These are phyloP conservation scores for Gyrodactylus salaris DNA, from an alignment of 1,140 invertebrate genomes.

Conservation along the genomic window DNA sequence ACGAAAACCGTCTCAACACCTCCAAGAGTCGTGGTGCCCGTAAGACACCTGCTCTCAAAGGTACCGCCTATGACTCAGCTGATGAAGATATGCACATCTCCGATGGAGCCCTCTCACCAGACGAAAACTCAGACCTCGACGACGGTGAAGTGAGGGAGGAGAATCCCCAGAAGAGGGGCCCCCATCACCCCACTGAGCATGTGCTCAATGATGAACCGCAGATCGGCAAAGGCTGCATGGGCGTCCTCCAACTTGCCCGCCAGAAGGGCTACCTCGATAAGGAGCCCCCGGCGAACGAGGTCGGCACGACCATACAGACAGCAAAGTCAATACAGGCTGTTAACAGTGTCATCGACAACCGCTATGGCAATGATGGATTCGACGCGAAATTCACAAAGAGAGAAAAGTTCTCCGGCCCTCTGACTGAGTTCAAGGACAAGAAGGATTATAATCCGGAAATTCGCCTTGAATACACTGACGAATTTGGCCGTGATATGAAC, in stretches of 20 bases:
- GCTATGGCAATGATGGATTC: not conserved
- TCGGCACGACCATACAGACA: not conserved
- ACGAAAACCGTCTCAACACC: not conserved
- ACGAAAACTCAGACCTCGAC: not conserved
- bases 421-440: not conserved
- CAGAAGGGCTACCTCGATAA: not conserved
- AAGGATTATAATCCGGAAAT: not conserved
- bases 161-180: not conserved
- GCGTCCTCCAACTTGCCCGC: not conserved
- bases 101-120: not conserved
- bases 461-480: conserved; percentile 67
- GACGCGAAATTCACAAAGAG: not conserved
- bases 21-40: not conserved
- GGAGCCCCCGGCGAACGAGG: not conserved
- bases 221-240: not conserved
- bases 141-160: not conserved
- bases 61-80: not conserved
- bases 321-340: not conserved
- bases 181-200: not conserved
- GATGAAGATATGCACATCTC: not conserved
- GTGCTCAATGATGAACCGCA: not conserved
- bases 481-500: conserved; percentile 51
- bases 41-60: not conserved
- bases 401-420: not conserved
- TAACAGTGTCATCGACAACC: not conserved